A percentile compares a stretch with the other conserved stretches of the same genome.
Evolutionary conservation across 2,113 vertebrate species (phyloP).

Genomic region (rabbit (Oryctolagus cuniculus)): DNA sequence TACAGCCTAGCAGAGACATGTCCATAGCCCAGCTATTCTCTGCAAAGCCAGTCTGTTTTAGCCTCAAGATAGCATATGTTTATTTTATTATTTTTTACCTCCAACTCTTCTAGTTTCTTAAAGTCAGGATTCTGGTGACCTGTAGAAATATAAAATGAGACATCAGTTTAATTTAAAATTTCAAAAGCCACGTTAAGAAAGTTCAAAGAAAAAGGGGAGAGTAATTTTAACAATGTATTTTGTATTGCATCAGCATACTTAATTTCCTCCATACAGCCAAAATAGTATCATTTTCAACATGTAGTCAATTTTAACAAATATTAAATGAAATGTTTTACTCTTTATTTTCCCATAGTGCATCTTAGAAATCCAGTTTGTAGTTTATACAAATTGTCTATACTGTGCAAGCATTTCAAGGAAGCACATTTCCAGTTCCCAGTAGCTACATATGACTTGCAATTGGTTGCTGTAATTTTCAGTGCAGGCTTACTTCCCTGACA

Average conservation of each 20-base stretch:
- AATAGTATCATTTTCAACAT: constrained; percentile 5
- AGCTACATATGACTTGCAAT: background rate
- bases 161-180: background rate
- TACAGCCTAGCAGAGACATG: background rate
- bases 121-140: background rate
- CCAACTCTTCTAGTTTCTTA: background rate
- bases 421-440: background rate
- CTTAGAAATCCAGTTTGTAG: background rate
- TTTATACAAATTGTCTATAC: background rate
- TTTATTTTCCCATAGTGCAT: background rate
- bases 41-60: background rate
- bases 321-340: background rate
- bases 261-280: background rate
- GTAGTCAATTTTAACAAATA: background rate
- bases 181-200: background rate
- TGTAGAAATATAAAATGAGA: background rate
- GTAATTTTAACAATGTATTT: constrained; percentile 16
- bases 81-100: background rate
- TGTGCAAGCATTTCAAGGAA: background rate
- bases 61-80: background rate
- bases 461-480: background rate
- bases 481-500: background rate
- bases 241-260: background rate
- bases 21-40: background rate
- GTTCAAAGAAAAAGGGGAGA: background rate